These are phyloP conservation scores for Sapayoa aenigma DNA, from an alignment of 2,113 vertebrate species.

Conservation along the genomic window DNA sequence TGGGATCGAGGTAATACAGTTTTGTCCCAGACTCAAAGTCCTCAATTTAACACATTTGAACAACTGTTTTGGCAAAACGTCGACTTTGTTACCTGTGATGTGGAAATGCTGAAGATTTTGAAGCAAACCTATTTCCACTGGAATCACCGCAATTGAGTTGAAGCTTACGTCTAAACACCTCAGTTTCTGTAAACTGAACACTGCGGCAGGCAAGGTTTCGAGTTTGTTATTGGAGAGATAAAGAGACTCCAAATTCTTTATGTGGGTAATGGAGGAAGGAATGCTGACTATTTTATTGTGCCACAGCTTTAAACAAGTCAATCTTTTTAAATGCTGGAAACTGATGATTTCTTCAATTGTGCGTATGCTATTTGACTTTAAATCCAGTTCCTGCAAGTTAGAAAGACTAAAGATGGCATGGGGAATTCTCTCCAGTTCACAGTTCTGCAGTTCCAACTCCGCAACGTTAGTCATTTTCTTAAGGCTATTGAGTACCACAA, in stretches of 20 bases:
- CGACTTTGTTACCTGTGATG: conserved; percentile 92
- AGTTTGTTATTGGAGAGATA: conserved; percentile 98
- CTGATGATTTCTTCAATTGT: conserved; percentile 98
- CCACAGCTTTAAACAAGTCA: conserved; percentile 96
- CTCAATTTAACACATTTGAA: conserved; percentile 94
- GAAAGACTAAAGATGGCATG: conserved; percentile 97
- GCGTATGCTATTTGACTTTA: conserved; percentile 97
- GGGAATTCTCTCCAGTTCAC: conserved; percentile 95
- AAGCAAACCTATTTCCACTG: conserved; percentile 87
- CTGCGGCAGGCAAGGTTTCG: conserved; percentile 85
- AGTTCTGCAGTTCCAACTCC: conserved; percentile 93
- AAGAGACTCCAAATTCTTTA: conserved; percentile 94
- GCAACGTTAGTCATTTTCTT: conserved; percentile 98
- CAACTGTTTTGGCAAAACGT: conserved; percentile 90
- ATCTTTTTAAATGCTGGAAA: conserved; percentile 96
- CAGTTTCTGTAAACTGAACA: conserved; percentile 94
- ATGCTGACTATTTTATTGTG: conserved; percentile 97
- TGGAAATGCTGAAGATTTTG: conserved; percentile 95
- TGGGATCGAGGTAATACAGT: conserved; percentile 87
- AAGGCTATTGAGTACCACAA: conserved; percentile 94
- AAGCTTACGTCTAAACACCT: conserved; percentile 92
- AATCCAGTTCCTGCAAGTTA: conserved; percentile 94
- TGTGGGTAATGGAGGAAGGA: conserved; percentile 90
- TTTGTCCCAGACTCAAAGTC: conserved; percentile 91
- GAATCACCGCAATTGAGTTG: conserved; percentile 87